Base-by-base conservation (phyloP, 2,888 invertebrate species). In the Macrosiphum euphorbiae region DNA sequence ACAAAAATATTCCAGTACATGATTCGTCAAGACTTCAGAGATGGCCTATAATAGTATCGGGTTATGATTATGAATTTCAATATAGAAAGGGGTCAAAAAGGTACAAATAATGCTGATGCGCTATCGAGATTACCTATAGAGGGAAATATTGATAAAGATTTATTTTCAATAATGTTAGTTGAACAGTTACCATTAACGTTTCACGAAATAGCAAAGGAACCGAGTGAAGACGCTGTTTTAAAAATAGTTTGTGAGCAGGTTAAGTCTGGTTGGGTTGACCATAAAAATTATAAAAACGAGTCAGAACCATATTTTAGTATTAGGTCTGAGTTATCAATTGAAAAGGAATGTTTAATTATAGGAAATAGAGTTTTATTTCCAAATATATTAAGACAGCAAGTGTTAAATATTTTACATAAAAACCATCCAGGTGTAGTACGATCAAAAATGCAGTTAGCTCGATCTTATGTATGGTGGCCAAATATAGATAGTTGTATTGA, bases 11-110 rank as follows among this genome's bases (percentile, higher is more conserved):
- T 58, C 55, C 58, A 26, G 41, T 58, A 28, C 26, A 44, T 24
- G 58, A 44, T 20, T 41, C 24, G 26, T 7, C 89, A 35, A 88
- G 88, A 55, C 52, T 89, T 20, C 58, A 89, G 26, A 4, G 24
- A 41, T 89, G 58, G 55, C 44, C 41, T 24, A 41, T 58, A 41
- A 58, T 89, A 58, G 44, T 89, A 61, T 61, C 41, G 4, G 41
- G 41, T 28, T 89, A 89, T 89, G 41, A 58, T 41, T 89, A 89
- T 89, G 55, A 55, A 41, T 58, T 89, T 35, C 41, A 58, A 58
- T 61, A 58, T 61, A 89, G 41, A 58, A 55, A 41, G 13, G 61
- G 20, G 7, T n/a, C 35, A 35, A 26, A 58, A n/a, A n/a, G n/a
- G n/a, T 24, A 88, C 58, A 26, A 55, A n/a, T 52, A 28, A 88